These are phyloP conservation scores for Gryllus longicercus DNA, from an alignment of 2,888 invertebrate species.

Conservation along the genomic window DNA sequence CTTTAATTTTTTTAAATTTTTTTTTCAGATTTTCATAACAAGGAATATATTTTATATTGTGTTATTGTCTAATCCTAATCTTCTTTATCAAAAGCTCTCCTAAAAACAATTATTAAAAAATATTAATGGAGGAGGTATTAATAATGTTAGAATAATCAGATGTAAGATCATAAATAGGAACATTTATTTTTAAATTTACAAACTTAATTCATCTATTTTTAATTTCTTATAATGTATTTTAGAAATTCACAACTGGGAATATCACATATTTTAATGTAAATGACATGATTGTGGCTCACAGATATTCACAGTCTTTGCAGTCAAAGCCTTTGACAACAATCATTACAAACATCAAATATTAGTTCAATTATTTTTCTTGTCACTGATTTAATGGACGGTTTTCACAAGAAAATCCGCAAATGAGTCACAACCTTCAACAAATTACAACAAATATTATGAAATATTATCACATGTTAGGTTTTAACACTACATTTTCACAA, in stretches of 20 bases:
- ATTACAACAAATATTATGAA: background rate
- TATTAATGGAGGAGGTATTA: too few species aligned
- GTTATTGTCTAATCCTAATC: too few species aligned
- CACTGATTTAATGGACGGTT: background rate
- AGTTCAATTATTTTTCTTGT: background rate
- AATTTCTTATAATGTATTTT: too few species aligned
- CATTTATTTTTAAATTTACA: constrained; percentile 1
- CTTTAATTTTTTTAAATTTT: too few species aligned
- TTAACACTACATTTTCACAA: background rate
- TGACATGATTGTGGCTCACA: background rate
- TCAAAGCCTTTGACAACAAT: background rate
- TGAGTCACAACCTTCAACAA: background rate
- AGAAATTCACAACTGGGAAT: too few species aligned
- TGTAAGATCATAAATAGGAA: background rate
- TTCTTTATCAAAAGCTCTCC: too few species aligned
- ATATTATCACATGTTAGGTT: background rate
- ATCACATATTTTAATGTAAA: background rate
- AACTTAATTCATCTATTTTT: background rate
- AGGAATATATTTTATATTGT: too few species aligned
- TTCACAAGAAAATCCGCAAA: background rate
- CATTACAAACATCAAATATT: too few species aligned
- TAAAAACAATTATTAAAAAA: too few species aligned
- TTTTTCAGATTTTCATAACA: too few species aligned
- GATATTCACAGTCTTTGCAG: background rate
- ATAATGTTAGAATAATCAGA: too few species aligned